Base-by-base conservation (phyloP, 2,888 invertebrate species). In the Caenorhabditis becei region DNA sequence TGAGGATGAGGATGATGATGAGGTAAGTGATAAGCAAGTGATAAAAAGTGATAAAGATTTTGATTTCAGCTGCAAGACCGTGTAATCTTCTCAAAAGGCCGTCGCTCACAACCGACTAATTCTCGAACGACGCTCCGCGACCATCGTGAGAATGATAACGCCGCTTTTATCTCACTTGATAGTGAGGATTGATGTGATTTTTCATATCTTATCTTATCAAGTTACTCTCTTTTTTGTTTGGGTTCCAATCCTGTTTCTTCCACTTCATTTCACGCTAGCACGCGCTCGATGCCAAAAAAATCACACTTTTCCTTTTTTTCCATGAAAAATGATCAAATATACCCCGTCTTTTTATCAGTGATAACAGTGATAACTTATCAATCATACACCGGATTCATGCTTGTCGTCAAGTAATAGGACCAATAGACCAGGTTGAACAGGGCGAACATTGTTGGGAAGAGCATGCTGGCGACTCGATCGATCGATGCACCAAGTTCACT, bases 1-100 rank as follows among this genome's bases (percentile, higher is more conserved):
- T 20, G 84, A 83, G 26, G 89, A 90, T 59, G 90, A 90, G 49
- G 89, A 89, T 16, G 88, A 90, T n/a, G 86, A 87, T 61, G 82
- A 80, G 66, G 80, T 74, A 11, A 51, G 59, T 26, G 28, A 32
- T 10, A 4, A 20, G 44, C 14, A n/a, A n/a, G 18, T 26, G 26
- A 11, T 14, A 14, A 44, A 26, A 37, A 20, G 26, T 37, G 4
- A 8, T 41, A 11, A 24, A 32, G 24, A n/a, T 53, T 66, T 3
- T 20, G n/a, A n/a, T 75, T 79, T 14, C 74, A 78, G 71, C 78
- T 82, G 14, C 77, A 81, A 51, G 86, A 86, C 35, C 83, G 83
- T 47, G 86, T 86, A 20, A 84, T 84, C 26, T 86, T 86, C 78
- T 80, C 83, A 23, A 86, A 86, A 58, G 84, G 84, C 4, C 70